These are phyloP conservation scores for Frankliniella fusca DNA, from an alignment of 2,888 invertebrate genomes.

Conservation along the genomic window DNA sequence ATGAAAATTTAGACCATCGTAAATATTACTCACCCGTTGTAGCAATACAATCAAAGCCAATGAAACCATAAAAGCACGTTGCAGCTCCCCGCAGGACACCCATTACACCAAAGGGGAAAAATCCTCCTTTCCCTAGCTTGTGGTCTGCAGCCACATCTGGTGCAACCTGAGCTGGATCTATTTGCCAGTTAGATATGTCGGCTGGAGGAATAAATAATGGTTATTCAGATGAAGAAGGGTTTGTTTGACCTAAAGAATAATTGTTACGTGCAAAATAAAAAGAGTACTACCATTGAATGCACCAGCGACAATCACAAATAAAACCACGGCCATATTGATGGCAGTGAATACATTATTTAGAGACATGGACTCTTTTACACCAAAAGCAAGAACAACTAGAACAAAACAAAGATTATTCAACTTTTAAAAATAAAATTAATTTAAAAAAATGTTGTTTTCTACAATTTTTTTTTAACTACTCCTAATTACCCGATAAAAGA, in stretches of 20 bases:
- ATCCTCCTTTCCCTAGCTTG: conserved; percentile 51
- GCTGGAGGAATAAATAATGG: conserved; percentile 45
- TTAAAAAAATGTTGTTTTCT: neutral
- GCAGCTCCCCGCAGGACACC: conserved; percentile 49
- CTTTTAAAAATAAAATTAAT: neutral
- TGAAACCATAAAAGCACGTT: conserved; percentile 56
- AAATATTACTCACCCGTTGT: conserved; percentile 45
- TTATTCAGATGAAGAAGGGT: neutral
- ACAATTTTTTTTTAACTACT: neutral
- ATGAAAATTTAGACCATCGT: neutral
- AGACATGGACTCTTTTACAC: conserved; percentile 71
- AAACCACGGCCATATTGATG: conserved; percentile 66
- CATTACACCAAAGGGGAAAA: conserved; percentile 50
- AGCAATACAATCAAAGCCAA: conserved; percentile 56
- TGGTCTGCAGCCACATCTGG: conserved; percentile 14
- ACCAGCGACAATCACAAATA: conserved; percentile 70
- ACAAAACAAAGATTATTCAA: conserved; percentile 36
- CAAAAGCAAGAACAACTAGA: conserved; percentile 64
- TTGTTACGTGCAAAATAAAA: conserved; percentile 33
- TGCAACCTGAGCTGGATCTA: conserved; percentile 49
- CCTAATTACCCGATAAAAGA: conserved; percentile 58
- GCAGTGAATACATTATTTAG: conserved; percentile 75
- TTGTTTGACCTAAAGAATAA: neutral
- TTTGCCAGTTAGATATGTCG: conserved; percentile 55
- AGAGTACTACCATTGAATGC: conserved; percentile 61